phyloP scores from a whole-genome alignment of 2,113 vertebrate genomes.

The Gallinago paraguaiae region DNA sequence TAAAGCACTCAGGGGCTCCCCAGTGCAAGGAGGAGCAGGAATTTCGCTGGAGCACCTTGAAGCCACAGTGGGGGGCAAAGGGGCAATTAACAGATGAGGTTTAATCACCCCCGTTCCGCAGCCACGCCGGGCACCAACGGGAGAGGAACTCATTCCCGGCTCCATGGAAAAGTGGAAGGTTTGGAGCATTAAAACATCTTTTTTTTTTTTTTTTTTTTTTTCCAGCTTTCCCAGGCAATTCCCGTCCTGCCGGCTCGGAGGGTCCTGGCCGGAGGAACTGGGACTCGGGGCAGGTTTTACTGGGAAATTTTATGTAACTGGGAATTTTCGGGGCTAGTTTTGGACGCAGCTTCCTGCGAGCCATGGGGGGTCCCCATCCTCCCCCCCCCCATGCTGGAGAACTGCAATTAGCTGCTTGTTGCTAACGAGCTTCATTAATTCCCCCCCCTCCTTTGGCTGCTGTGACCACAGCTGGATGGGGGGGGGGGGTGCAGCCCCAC shows the following conservation, averaged over 20 bases:
- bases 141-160: background rate
- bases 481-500: background rate
- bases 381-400: too few species aligned
- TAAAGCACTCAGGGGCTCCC: background rate
- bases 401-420: accelerated
- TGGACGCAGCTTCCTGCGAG: accelerated
- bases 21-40: background rate
- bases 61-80: background rate
- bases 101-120: background rate
- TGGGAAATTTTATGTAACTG: background rate
- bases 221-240: background rate
- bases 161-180: background rate
- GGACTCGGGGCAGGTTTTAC: accelerated
- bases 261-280: background rate
- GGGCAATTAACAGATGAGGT: background rate
- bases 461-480: accelerated
- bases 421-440: background rate
- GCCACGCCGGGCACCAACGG: accelerated
- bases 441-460: background rate
- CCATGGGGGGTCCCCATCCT: background rate
- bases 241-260: accelerated
- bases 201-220: too few species aligned
- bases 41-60: accelerated
- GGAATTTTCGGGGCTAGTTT: background rate
- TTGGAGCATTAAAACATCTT: background rate